phyloP scores from a whole-genome alignment of 2,113 vertebrate genomes.

The Neogobius melanostomus region DNA sequence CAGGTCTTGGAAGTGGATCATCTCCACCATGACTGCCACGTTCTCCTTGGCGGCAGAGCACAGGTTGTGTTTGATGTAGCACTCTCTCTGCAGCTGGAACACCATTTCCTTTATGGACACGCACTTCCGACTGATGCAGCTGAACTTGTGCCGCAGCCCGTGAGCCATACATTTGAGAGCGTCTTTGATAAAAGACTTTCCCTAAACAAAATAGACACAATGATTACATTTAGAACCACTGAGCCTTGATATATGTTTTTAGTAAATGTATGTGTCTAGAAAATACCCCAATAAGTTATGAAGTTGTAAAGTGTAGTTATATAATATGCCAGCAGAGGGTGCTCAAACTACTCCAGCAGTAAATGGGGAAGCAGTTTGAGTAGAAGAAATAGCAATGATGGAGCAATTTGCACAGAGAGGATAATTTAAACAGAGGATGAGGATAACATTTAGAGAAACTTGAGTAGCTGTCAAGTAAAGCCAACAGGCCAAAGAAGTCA shows the following conservation, averaged over 20 bases:
- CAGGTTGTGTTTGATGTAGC: constrained; percentile 95
- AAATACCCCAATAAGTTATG: too few species aligned
- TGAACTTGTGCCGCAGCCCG: constrained; percentile 92
- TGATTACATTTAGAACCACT: background rate
- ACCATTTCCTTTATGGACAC: constrained; percentile 98
- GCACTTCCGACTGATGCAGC: constrained; percentile 98
- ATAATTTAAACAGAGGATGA: too few species aligned
- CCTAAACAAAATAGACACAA: constrained; percentile 75
- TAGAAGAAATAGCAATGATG: too few species aligned
- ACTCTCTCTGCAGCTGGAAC: constrained; percentile 94
- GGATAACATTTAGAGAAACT: too few species aligned
- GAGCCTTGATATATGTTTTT: background rate
- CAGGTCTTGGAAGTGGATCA: constrained; percentile 98
- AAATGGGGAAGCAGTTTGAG: too few species aligned
- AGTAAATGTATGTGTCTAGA: too few species aligned
- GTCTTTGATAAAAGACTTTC: constrained; percentile 99
- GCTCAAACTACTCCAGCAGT: background rate
- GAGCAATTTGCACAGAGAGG: too few species aligned
- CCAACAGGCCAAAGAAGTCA: too few species aligned
- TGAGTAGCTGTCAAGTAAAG: too few species aligned
- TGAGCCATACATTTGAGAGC: constrained; percentile 97
- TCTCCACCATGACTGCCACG: constrained; percentile 94
- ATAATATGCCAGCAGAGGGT: background rate
- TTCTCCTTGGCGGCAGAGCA: constrained; percentile 95
- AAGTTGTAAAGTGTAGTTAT: too few species aligned